Base-by-base conservation (phyloP, 92 coral and sea anemone genomes). In the Epizoanthus ramosus region DNA sequence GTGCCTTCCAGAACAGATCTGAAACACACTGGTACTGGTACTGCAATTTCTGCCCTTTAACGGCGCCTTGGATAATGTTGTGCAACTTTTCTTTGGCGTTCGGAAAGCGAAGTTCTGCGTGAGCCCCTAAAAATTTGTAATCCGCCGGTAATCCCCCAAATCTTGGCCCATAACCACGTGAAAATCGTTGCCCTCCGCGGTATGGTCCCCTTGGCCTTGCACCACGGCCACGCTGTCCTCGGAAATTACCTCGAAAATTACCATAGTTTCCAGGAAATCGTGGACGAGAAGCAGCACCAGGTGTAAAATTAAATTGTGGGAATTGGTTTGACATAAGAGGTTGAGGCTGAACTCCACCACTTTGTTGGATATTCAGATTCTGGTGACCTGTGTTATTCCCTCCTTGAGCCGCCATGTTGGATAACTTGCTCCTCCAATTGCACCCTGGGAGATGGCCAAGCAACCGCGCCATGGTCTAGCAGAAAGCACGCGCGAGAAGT, bases 11-110 rank as follows among this genome's bases (percentile, higher is more conserved):
- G 39, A 83, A 83, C 28, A 79, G 56, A 33, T 85, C 86, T 31
- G 86, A 68, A 13, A 86, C 87, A 39, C 88, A 79, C 43, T 69
- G 68, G 39, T 85, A 74, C 16, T 83, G 50, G 57, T 81, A 63
- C 58, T 37, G 68, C 68, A 91, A 63, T 33, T 89, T 83, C 67
- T 88, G 94, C 4, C 80, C 76, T 59, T 88, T 93, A 22, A 86
- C 60, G 16, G 92, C 97, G 56, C 90, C 88, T 68, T 93, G 97
- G 31, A 93, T 84, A 52, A 93, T 85, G 68, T 93, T 93, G 67
- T 93, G 97, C 56, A 93, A 83, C 72, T 80, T 91, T 68, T 93
- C 97, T 73, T 93, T 93, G 65, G 97, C 87, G 68, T 84, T 88
- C 0, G 92, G 92, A 79, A 93, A 91, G 31, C 91, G 83, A 68